Evolutionary conservation across 1,140 invertebrate genomes (phyloP).

Genomic region (Probaryconus sp.): DNA sequence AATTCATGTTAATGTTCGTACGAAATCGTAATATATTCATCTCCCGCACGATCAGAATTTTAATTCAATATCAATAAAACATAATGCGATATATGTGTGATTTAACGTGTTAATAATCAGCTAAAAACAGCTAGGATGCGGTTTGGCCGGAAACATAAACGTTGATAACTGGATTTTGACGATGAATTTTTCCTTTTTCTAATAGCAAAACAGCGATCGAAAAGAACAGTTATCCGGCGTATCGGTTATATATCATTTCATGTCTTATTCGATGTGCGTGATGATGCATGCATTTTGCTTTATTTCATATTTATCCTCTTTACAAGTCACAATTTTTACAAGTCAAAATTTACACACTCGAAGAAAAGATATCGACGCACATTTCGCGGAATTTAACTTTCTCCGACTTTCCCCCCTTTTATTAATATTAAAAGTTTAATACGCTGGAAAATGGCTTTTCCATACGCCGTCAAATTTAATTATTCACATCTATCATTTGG

Average conservation of each 20-base stretch:
- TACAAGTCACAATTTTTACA: constrained; percentile 20
- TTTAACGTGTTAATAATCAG: constrained; percentile 32
- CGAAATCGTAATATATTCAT: constrained; percentile 21
- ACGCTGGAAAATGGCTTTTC: constrained; percentile 21
- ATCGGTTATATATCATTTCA: constrained; percentile 29
- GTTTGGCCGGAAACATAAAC: constrained; percentile 39
- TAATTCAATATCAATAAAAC: constrained; percentile 42
- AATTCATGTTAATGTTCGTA: background rate
- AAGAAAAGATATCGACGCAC: constrained; percentile 62
- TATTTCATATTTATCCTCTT: constrained; percentile 40
- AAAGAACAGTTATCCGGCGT: constrained; percentile 40
- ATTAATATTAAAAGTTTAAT: constrained; percentile 6
- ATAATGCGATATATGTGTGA: constrained; percentile 19
- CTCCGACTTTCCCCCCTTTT: constrained; percentile 64
- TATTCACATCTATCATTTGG: background rate
- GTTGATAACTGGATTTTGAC: constrained; percentile 51
- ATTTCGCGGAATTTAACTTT: constrained; percentile 77
- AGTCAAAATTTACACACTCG: background rate
- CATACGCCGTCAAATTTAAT: background rate
- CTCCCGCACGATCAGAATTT: constrained; percentile 24
- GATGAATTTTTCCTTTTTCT: constrained; percentile 40
- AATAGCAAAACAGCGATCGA: constrained; percentile 5
- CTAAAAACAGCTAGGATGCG: constrained; percentile 32
- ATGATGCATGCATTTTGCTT: constrained; percentile 16
- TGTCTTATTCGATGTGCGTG: constrained; percentile 25